Evolutionary conservation across 2,113 vertebrate species (phyloP), one percentile per base, ranked within the genome.

Genomic region (Geococcyx californianus): DNA sequence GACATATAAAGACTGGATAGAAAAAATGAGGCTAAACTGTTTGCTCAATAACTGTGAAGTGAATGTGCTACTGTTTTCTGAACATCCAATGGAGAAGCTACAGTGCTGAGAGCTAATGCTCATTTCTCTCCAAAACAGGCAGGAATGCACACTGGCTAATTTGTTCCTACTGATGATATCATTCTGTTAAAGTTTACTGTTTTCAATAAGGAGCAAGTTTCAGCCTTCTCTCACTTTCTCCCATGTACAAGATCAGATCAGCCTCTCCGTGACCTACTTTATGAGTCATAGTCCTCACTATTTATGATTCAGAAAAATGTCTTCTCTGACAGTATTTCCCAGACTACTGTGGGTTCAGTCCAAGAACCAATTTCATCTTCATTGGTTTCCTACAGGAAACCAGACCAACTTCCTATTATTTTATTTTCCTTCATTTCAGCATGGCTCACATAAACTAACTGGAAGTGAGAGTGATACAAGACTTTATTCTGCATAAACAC

Each of bases 311-410:
- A 98, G 96, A 97, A 98, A 97, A 98, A 97, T 13, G 59, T 97
- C 97, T 96, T 97, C 83, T 94, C 96, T 97, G 97, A 97, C 97
- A 97, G 96, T 97, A 95, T 97, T 98, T 98, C 98, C 98, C 97
- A 98, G 97, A 98, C 97, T 97, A 69, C 80, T 94, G 87, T 96
- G 97, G 94, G 95, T 94, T 98, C 97, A 97, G 97, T 98, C 97
- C 97, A 98, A 98, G 97, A 98, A 97, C 93, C 97, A 98, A 98
- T 98, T 98, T 97, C 97, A 98, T 98, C 97, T 98, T 96, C 97
- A 97, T 94, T 96, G 97, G 96, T 97, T 98, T 98, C 97, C 98
- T 98, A 95, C 92, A 98, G 98, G 98, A 98, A 98, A 98, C 97
- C 97, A 98, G 97, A 98, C 94, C 95, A 98, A 96, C 97, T 98